Conservation (phyloP, 2,888 invertebrate species). For the Argyresthia albistria region DNA sequence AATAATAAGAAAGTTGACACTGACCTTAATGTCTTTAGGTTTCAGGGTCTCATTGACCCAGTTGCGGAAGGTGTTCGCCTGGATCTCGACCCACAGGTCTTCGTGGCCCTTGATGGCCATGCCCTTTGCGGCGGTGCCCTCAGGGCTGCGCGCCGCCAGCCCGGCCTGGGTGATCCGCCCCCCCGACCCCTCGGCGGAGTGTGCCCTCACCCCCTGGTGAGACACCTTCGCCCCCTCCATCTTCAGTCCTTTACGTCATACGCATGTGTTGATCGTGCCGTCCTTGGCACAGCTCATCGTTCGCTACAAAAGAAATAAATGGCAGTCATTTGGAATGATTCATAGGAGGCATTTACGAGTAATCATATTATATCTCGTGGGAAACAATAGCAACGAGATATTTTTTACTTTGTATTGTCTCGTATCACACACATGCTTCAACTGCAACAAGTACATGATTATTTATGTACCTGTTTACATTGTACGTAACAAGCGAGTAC, state of each 20-base stretch:
- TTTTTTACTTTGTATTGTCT: too few species aligned
- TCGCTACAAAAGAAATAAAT: slow-evolving; percentile 6
- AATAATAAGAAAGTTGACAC: slow-evolving; percentile 10
- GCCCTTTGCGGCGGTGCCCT: slow-evolving; percentile 93
- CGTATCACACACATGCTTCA: too few species aligned
- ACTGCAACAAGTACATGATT: too few species aligned
- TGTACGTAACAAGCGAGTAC: too few species aligned
- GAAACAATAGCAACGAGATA: too few species aligned
- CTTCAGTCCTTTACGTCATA: too few species aligned
- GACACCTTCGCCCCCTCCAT: slow-evolving; percentile 72
- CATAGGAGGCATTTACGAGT: background rate
- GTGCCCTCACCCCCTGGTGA: slow-evolving; percentile 71
- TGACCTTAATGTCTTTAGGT: slow-evolving; percentile 78
- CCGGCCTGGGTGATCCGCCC: slow-evolving; percentile 82
- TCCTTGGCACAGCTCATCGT: slow-evolving; percentile 35
- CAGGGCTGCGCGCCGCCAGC: slow-evolving; percentile 90
- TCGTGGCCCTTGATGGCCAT: slow-evolving; percentile 96
- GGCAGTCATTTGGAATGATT: background rate
- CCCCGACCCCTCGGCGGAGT: slow-evolving; percentile 72
- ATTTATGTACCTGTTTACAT: too few species aligned
- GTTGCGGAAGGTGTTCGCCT: slow-evolving; percentile 95
- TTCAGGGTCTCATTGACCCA: slow-evolving; percentile 96
- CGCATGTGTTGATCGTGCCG: slow-evolving; percentile 5
- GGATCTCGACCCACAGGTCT: slow-evolving; percentile 96
- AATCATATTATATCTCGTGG: too few species aligned